Percentiles rank a stretch among this genome's conserved stretches.
Conservation (phyloP, 2,797 vertebrate species). For the Pipistrellus nathusii region DNA sequence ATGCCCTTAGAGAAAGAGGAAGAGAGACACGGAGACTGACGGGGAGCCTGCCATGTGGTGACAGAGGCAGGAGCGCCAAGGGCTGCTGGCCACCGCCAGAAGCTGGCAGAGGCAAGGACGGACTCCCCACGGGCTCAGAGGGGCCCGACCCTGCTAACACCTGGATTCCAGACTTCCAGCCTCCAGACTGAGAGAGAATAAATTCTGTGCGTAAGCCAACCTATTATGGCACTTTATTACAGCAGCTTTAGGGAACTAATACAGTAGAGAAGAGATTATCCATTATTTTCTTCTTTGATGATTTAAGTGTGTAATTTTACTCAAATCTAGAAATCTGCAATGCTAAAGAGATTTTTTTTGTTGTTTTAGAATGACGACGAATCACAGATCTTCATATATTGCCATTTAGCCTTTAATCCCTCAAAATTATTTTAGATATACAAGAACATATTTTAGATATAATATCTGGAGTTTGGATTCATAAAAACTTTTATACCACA, state of each 20-base stretch:
- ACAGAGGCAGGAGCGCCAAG: neutral
- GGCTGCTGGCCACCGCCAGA: neutral
- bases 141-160: fast-evolving
- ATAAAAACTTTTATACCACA: neutral
- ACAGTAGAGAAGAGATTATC: neutral
- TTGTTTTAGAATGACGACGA: conserved; percentile 8
- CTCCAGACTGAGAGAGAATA: neutral
- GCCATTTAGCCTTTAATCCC: neutral
- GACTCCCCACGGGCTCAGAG: neutral
- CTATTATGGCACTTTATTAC: neutral
- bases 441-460: conserved; percentile 3
- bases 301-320: neutral
- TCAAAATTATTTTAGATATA: conserved; percentile 48
- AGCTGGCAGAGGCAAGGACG: neutral
- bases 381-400: neutral
- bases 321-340: neutral
- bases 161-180: neutral
- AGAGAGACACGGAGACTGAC: neutral
- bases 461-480: neutral
- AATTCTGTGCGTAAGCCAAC: neutral
- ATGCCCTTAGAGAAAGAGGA: neutral
- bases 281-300: neutral
- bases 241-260: neutral
- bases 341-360: neutral
- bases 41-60: neutral